Conservation (phyloP, 2,113 vertebrate species). For the Crotalus horridus region DNA sequence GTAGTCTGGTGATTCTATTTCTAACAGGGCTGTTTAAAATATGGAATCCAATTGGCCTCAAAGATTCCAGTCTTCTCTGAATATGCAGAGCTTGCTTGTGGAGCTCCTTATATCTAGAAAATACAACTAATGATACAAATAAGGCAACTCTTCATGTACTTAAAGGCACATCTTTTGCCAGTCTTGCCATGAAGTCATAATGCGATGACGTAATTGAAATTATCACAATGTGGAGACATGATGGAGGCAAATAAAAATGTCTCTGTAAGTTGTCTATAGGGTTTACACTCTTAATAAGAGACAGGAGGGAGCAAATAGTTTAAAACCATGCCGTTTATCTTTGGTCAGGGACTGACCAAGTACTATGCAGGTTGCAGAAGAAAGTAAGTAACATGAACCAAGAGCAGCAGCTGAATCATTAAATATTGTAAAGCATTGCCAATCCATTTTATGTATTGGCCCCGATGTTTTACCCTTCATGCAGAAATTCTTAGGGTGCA, state of each 20-base stretch:
- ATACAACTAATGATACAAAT: not conserved
- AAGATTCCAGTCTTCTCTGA: not conserved
- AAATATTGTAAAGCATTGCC: not conserved
- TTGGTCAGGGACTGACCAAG: conserved; percentile 16
- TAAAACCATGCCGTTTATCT: conserved; percentile 29
- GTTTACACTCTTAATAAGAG: conserved; percentile 14
- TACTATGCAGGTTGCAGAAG: conserved; percentile 39
- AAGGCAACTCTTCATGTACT: not conserved
- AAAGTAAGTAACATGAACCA: conserved; percentile 20
- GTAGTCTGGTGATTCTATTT: not conserved
- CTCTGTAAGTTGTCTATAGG: conserved; percentile 2
- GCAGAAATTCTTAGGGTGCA: not conserved
- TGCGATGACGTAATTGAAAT: conserved; percentile 33
- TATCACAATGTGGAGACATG: conserved; percentile 23
- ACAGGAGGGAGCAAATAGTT: conserved; percentile 11
- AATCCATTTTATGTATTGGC: not conserved
- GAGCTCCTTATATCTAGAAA: not conserved
- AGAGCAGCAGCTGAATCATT: not conserved
- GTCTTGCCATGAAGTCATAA: conserved; percentile 26
- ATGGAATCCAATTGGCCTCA: not conserved
- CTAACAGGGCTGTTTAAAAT: not conserved
- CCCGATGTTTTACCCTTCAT: not conserved
- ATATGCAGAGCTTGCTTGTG: not conserved
- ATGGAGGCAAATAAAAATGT: conserved; percentile 13
- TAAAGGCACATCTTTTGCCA: not conserved